These are phyloP conservation scores for Danio tinwini DNA, from an alignment of 2,797 vertebrate species.

Conservation along the genomic window DNA sequence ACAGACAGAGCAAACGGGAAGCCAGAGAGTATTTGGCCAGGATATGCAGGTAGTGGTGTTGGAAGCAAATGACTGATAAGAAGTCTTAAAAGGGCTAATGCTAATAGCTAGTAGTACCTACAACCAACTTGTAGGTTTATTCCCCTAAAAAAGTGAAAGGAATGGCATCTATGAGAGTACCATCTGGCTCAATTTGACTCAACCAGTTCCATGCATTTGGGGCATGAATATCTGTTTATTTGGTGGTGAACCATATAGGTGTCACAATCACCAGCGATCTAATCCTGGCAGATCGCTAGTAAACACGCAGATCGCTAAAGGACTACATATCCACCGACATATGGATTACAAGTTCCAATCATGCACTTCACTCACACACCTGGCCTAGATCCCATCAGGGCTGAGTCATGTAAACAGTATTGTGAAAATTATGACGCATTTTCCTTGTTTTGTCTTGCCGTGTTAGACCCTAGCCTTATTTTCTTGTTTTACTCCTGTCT, in stretches of 20 bases:
- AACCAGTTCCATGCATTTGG: not conserved
- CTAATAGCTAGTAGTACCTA: not conserved
- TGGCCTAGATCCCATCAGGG: no score
- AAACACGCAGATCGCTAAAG: no score
- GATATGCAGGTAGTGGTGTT: conserved; percentile 54
- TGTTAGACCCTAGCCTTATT: no score
- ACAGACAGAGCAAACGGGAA: conserved; percentile 45
- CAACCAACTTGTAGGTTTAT: not conserved
- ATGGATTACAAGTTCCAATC: no score
- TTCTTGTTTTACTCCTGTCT: no score
- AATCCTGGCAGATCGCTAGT: no score
- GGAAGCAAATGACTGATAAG: conserved; percentile 52
- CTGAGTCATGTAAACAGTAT: no score
- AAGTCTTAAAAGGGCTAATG: conserved; percentile 30
- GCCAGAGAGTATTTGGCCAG: conserved; percentile 44
- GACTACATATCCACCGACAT: no score
- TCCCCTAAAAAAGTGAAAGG: not conserved
- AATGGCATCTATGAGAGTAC: not conserved
- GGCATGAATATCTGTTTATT: not conserved
- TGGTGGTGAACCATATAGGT: not conserved
- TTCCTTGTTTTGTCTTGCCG: no score
- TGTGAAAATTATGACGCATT: no score
- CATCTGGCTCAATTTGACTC: not conserved
- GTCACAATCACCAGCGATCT: no score
- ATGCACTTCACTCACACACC: no score